Evolutionary conservation across 2,888 invertebrate genomes (phyloP).

Genomic region (Cantharis rustica): DNA sequence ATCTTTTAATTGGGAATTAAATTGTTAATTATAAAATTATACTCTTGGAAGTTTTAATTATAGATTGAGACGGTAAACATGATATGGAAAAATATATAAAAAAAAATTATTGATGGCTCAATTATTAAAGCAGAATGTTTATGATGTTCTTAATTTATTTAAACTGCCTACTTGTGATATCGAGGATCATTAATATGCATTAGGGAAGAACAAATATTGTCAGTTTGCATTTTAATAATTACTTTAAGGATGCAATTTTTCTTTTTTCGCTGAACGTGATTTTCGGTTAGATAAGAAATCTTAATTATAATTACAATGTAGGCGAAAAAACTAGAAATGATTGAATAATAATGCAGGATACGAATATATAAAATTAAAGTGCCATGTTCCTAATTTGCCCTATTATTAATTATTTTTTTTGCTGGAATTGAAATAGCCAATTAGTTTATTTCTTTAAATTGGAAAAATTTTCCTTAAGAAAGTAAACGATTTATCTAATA

Average conservation of each 20-base stretch:
- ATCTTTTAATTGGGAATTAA: constrained; percentile 14
- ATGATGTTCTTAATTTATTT: constrained; percentile 16
- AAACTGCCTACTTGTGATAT: constrained; percentile 7
- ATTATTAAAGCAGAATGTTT: constrained; percentile 12
- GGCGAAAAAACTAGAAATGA: not conserved
- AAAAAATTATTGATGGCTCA: constrained; percentile 15
- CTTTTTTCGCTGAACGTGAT: not conserved
- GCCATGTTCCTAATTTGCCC: not conserved
- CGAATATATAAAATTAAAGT: not conserved
- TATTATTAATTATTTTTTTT: not conserved
- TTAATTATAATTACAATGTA: not conserved
- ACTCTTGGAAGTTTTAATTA: constrained; percentile 7
- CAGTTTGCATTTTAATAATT: constrained; percentile 8
- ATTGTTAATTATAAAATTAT: constrained; percentile 18
- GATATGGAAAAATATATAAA: constrained; percentile 5
- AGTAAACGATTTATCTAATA: constrained; percentile 4
- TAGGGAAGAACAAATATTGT: constrained; percentile 8
- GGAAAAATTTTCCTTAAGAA: not conserved
- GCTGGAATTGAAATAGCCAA: not conserved
- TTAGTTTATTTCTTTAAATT: not conserved
- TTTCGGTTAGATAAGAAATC: not conserved
- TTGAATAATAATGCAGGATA: not conserved
- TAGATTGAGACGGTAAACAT: not conserved
- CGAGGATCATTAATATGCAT: constrained; percentile 14
- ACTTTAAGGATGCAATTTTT: not conserved